Conservation (phyloP, 2,797 vertebrate species). For the Argentina silus region DNA sequence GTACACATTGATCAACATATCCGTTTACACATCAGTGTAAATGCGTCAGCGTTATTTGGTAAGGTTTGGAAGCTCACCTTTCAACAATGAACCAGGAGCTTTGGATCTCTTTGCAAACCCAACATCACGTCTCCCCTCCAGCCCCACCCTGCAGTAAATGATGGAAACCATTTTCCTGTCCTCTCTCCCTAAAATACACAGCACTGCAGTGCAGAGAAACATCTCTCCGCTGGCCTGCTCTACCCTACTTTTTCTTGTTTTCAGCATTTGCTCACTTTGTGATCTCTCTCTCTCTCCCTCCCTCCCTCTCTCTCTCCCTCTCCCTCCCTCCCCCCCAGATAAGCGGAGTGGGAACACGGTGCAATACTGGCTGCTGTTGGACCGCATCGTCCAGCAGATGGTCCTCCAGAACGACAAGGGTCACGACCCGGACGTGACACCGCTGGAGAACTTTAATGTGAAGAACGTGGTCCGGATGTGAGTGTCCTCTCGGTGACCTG, state of each 20-base stretch:
- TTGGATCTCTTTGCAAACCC: background rate
- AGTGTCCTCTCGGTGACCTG: conserved; percentile 57
- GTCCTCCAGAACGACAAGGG: conserved; percentile 98
- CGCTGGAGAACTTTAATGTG: conserved; percentile 98
- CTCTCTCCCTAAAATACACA: background rate
- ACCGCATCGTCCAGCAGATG: conserved; percentile 97
- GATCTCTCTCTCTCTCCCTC: background rate
- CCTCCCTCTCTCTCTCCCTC: background rate
- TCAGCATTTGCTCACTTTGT: background rate
- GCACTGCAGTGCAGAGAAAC: background rate
- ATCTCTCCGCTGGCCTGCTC: background rate
- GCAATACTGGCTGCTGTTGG: conserved; percentile 97
- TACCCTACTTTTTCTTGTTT: background rate
- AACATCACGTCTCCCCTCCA: background rate
- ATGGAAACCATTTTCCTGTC: background rate
- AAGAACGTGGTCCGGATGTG: conserved; percentile 98
- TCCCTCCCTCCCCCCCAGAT: conserved; percentile 72
- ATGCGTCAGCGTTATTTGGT: no score
- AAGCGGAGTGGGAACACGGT: conserved; percentile 97
- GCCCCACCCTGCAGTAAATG: background rate
- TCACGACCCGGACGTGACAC: conserved; percentile 93
- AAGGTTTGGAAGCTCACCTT: no score
- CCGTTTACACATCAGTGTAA: no score
- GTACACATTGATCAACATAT: no score
- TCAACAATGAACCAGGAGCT: no score